phyloP scores from a whole-genome alignment of 2,797 vertebrate genomes.

The Myotis pilosus region DNA sequence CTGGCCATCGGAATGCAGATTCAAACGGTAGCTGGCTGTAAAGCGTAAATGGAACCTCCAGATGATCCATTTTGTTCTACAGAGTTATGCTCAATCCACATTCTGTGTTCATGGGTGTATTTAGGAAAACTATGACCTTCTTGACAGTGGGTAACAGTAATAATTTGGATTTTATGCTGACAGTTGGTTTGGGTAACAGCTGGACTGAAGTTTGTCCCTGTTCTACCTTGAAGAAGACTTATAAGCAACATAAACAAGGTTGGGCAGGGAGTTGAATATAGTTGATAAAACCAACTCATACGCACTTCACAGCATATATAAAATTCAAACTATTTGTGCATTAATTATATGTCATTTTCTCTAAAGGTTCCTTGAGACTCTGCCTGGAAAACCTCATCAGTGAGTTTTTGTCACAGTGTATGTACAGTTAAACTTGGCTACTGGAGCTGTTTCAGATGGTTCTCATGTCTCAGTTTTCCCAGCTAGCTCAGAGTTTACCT shows the following conservation, averaged over 20 bases:
- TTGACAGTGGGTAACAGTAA: background rate
- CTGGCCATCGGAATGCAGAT: background rate
- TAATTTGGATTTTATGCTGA: background rate
- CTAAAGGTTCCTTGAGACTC: background rate
- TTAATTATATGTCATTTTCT: slow-evolving; percentile 1
- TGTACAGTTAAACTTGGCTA: background rate
- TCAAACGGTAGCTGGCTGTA: background rate
- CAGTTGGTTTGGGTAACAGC: background rate
- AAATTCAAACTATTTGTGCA: background rate
- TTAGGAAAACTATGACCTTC: background rate
- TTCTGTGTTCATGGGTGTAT: background rate
- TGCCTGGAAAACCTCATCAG: background rate
- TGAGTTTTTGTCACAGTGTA: background rate
- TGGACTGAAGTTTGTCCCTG: background rate
- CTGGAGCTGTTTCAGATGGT: background rate
- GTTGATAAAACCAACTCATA: background rate
- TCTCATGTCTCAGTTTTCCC: background rate
- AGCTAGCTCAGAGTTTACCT: background rate
- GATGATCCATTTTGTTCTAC: background rate
- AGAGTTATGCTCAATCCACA: background rate
- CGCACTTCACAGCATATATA: background rate
- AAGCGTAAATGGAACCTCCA: background rate
- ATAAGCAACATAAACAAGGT: background rate
- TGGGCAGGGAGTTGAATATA: slow-evolving; percentile 3
- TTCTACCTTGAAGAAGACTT: background rate